Evolutionary conservation across 2,888 invertebrate species (phyloP), one percentile per base, ranked within the genome.

Genomic region (Lottia scabra): DNA sequence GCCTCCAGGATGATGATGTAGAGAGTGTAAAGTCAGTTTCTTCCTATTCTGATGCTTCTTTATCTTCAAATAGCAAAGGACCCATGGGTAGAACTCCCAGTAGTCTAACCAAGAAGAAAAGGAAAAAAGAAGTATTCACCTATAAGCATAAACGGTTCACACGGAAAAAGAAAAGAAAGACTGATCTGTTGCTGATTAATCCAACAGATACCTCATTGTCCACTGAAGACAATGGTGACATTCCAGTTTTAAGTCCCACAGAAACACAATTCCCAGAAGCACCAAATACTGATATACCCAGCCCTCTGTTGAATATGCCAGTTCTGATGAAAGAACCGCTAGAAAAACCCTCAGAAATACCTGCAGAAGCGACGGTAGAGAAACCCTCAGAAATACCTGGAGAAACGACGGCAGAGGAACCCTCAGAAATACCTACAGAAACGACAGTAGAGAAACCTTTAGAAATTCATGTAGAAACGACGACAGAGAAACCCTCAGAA

Each of bases 201-300:
- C 23, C 56, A 23, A 13, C 56, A 56, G 10, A 10, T 12, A 23
- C 12, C 23, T 19, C 56, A 19, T 23, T 23, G 10, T 23, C 23
- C 10, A 12, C 8, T 12, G 56, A 56, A 23, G 56, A 56, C 2
- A 56, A 19, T 56, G 19, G 23, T 19, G 56, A 56, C 23, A 56
- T 56, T 56, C 56, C 56, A 23, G 56, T 56, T 10, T 56, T 56
- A 56, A 56, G 56, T 56, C 56, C 56, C 19, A 56, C 56, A 56
- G 56, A 56, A 23, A 56, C 23, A 23, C 19, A 10, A 23, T 19
- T 23, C 13, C 19, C 56, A 19, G 23, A 56, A 19, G 19, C 19
- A 19, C 19, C 23, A 12, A 56, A 23, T 4, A 23, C 8, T 56
- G 56, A 56, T 10, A 12, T 56, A 12, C 56, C 56, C 23, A 56